Evolutionary conservation across 1,140 invertebrate genomes (phyloP).

Genomic region (Scylla paramamosain): DNA sequence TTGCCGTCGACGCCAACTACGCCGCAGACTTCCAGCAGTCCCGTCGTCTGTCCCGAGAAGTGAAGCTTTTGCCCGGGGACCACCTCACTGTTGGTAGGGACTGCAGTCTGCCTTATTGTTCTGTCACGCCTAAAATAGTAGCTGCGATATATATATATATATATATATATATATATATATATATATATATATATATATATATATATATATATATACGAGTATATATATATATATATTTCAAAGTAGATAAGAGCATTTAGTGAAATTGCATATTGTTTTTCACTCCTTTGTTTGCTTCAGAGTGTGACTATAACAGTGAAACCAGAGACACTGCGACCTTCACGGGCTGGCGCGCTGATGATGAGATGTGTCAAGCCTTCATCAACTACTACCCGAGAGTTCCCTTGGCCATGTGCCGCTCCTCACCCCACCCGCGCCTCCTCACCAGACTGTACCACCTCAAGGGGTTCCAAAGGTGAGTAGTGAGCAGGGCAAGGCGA

Average conservation of each 20-base stretch:
- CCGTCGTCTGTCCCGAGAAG: slow-evolving; percentile 51
- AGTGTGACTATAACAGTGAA: slow-evolving; percentile 69
- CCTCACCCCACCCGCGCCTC: slow-evolving; percentile 46
- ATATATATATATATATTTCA: too few relatives aligned
- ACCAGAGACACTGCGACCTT: slow-evolving; percentile 34
- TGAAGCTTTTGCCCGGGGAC: slow-evolving; percentile 64
- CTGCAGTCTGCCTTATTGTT: background rate
- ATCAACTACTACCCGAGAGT: slow-evolving; percentile 72
- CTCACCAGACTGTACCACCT: background rate
- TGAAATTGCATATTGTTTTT: background rate
- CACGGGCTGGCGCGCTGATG: slow-evolving; percentile 55
- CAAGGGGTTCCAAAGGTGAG: slow-evolving; percentile 27
- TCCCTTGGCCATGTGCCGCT: slow-evolving; percentile 66
- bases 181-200: slow-evolving; percentile 43
- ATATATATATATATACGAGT: background rate
- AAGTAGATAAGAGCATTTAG: too few relatives aligned
- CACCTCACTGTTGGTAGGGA: slow-evolving; percentile 72
- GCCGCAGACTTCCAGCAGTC: slow-evolving; percentile 74
- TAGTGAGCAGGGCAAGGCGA: background rate
- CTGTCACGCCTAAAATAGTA: too few relatives aligned
- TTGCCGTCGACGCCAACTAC: slow-evolving; percentile 61
- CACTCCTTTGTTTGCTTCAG: background rate
- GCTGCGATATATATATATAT: background rate
- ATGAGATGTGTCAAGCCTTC: slow-evolving; percentile 74
- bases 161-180: slow-evolving; percentile 29